A percentile compares a stretch with the other conserved stretches of the same genome.
These are phyloP conservation scores for Calyptommatus sinebrachiatus DNA, from an alignment of 2,113 vertebrate species.

Conservation along the genomic window DNA sequence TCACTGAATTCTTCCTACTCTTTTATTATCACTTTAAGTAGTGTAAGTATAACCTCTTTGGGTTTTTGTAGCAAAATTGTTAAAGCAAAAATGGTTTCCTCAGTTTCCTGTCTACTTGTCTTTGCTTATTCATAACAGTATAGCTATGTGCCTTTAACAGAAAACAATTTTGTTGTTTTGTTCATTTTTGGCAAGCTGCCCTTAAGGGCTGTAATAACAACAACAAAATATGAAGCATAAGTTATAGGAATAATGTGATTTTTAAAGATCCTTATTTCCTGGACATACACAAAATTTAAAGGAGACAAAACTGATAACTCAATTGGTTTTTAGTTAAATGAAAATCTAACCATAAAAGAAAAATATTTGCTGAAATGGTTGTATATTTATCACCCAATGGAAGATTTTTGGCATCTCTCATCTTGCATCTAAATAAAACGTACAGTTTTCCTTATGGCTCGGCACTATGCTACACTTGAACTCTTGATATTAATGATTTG, in stretches of 20 bases:
- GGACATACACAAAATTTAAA: conserved; percentile 3
- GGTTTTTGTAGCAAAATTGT: not conserved
- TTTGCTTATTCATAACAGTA: not conserved
- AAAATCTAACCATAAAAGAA: not conserved
- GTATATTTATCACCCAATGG: not conserved
- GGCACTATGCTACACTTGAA: not conserved
- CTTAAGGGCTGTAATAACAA: not conserved
- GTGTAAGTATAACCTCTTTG: not conserved
- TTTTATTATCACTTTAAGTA: not conserved
- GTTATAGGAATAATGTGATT: not conserved
- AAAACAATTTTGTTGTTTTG: not conserved
- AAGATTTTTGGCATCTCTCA: not conserved
- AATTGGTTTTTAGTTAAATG: not conserved
- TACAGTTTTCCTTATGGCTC: not conserved
- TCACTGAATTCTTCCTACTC: not conserved
- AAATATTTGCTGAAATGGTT: not conserved
- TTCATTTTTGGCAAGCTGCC: not conserved
- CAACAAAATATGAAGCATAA: not conserved
- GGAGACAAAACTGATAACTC: not conserved
- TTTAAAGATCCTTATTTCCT: conserved; percentile 19
- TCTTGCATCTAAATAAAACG: not conserved
- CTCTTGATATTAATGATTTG: not conserved
- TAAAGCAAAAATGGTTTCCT: conserved; percentile 22
- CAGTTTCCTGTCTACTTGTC: not conserved
- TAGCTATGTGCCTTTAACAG: not conserved